Base-by-base conservation (phyloP, 1,140 invertebrate species). In the Drosophila ironensis region DNA sequence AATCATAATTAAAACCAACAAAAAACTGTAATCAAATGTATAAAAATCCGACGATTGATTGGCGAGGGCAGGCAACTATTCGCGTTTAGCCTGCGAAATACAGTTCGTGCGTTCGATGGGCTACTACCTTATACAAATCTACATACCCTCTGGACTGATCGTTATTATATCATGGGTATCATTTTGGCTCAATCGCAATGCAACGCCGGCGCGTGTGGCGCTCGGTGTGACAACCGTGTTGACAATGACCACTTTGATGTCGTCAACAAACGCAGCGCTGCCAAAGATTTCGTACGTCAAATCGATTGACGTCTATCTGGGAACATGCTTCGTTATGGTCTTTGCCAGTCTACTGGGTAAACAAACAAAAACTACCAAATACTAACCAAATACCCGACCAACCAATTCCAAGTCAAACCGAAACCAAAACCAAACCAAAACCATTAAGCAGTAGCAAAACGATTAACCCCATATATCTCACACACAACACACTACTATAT, bases 91-190 rank as follows among this genome's bases (percentile, higher is more conserved):
- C 60, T 98, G 97, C 92, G 97, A 98, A 92, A 98, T 99, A 90
- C 97, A 98, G 91, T 98, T 99, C 92, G 97, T 97, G 60, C 94
- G 98, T 68, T 98, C 97, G 84, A 98, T 99, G 96, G 98, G 98
- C 86, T 99, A 99, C 93, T 99, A 99, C 93, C 93, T 99, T 87
- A 99, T 99, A 92, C 98, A 99, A 92, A 99, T 99, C 91, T 99
- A 99, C 93, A 98, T 99, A 92, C 98, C 98, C 76, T 98, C 97
- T 90, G 96, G 97, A 90, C 94, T 99, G 90, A 99, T 99, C 92
- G 98, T 99, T 91, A 98, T 98, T 91, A 98, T 99, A 92, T 98
- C 97, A 76, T 99, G 98, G 98, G 98, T 99, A 88, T 97, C 96
- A 89, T 98, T 98, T 93, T 98, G 96, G 96, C 89, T 92, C 82